A percentile compares a stretch with the other conserved stretches of the same genome.
phyloP scores from a whole-genome alignment of 2,888 invertebrate genomes.

The Tipula vernalis region DNA sequence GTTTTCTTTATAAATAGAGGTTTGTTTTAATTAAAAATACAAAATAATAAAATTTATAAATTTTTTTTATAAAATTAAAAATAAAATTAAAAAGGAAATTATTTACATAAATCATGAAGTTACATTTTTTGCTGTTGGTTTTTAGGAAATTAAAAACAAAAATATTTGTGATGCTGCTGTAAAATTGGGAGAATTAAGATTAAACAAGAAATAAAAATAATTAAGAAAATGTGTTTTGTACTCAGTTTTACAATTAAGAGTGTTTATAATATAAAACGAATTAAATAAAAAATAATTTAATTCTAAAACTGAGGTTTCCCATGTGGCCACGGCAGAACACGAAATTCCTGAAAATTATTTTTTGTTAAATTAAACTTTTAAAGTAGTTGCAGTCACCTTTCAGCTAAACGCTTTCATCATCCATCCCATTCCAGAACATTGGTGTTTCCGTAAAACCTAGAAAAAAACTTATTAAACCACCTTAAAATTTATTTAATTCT shows the following conservation, averaged over 20 bases:
- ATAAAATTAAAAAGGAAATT: background rate
- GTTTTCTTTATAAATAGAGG: background rate
- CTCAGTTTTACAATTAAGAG: background rate
- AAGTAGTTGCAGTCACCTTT: background rate
- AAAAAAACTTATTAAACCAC: background rate
- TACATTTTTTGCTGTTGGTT: background rate
- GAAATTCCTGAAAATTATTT: background rate
- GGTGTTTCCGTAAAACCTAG: background rate
- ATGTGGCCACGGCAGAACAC: background rate
- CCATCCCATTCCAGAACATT: background rate
- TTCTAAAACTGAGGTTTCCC: background rate
- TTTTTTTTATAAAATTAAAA: background rate
- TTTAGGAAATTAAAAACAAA: background rate
- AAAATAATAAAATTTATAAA: background rate
- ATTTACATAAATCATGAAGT: background rate
- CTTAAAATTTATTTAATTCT: background rate
- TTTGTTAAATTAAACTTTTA: background rate
- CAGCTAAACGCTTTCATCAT: background rate
- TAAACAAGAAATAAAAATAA: background rate
- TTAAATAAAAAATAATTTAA: background rate
- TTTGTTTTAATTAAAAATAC: background rate
- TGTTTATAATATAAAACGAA: background rate
- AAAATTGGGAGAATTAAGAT: background rate
- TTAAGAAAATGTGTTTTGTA: background rate
- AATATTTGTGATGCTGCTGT: background rate